phyloP scores from a whole-genome alignment of 2,888 invertebrate genomes.

The Andricus curvator region DNA sequence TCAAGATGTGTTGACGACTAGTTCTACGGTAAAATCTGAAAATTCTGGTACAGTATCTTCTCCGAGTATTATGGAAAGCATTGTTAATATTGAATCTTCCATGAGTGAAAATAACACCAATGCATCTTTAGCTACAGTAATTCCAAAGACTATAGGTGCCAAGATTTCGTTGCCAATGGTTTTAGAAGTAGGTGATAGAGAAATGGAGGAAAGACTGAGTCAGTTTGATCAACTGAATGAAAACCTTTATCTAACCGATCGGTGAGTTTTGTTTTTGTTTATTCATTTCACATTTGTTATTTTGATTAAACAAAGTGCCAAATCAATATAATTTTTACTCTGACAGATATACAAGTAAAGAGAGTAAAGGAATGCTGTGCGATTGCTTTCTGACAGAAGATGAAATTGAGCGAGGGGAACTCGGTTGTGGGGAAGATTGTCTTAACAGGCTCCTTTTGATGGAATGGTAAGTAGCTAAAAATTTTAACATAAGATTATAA shows the following conservation, averaged over 20 bases:
- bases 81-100: slow-evolving; percentile 39
- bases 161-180: slow-evolving; percentile 76
- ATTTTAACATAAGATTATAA: slow-evolving; percentile 8
- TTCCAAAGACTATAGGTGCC: slow-evolving; percentile 66
- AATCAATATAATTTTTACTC: slow-evolving; percentile 39
- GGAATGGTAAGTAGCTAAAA: slow-evolving; percentile 87
- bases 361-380: slow-evolving; percentile 95
- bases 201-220: slow-evolving; percentile 83
- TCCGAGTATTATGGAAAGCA: slow-evolving; percentile 32
- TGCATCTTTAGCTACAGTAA: slow-evolving; percentile 44
- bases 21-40: slow-evolving; percentile 9
- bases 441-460: slow-evolving; percentile 98
- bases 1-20: slow-evolving; percentile 12
- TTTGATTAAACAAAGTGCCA: background rate
- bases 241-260: slow-evolving; percentile 91
- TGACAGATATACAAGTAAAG: slow-evolving; percentile 87
- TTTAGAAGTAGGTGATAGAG: slow-evolving; percentile 79
- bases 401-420: slow-evolving; percentile 89
- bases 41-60: slow-evolving; percentile 10
- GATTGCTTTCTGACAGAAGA: slow-evolving; percentile 96
- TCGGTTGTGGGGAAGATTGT: slow-evolving; percentile 97
- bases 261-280: slow-evolving; percentile 77
- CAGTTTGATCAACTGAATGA: slow-evolving; percentile 90
- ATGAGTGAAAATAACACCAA: slow-evolving; percentile 29
- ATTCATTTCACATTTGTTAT: background rate